A percentile compares a stretch with the other conserved stretches of the same genome.
Conservation (phyloP, 2,113 vertebrate species). For the Peromyscus maniculatus region DNA sequence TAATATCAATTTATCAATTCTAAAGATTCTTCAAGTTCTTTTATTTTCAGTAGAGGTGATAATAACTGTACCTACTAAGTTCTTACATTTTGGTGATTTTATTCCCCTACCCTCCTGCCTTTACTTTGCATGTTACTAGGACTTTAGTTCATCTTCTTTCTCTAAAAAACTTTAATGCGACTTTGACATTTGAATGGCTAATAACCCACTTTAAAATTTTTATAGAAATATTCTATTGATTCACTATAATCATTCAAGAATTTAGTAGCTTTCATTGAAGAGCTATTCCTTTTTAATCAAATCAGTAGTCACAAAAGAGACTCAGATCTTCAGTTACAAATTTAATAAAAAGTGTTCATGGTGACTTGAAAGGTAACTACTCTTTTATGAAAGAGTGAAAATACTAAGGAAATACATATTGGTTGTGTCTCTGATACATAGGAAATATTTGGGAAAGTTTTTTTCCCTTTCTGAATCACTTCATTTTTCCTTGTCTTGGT, state of each 20-base stretch:
- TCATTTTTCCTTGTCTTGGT: constrained; percentile 3
- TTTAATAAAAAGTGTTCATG: constrained; percentile 2
- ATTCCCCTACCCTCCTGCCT: background rate
- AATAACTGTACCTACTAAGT: background rate
- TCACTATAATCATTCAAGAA: constrained; percentile 21
- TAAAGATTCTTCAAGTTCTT: background rate
- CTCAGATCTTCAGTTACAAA: background rate
- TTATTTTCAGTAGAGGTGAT: constrained; percentile 43
- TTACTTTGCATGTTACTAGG: constrained; percentile 24
- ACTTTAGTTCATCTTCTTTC: constrained; percentile 52
- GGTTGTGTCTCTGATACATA: background rate
- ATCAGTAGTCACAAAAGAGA: background rate
- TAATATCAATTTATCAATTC: background rate
- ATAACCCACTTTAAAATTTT: background rate
- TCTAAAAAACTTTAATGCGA: background rate
- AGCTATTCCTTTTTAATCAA: constrained; percentile 36
- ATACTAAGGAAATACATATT: constrained; percentile 14
- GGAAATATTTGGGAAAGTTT: background rate
- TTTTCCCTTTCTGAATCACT: background rate
- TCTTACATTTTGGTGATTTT: background rate
- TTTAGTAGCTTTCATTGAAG: background rate
- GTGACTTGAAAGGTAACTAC: constrained; percentile 13
- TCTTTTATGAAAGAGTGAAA: constrained; percentile 51
- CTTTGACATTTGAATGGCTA: constrained; percentile 46
- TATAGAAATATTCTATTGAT: background rate